Percentiles rank a stretch among this genome's conserved stretches.
Conservation (phyloP, 2,888 invertebrate genomes). For the Allacma fusca region DNA sequence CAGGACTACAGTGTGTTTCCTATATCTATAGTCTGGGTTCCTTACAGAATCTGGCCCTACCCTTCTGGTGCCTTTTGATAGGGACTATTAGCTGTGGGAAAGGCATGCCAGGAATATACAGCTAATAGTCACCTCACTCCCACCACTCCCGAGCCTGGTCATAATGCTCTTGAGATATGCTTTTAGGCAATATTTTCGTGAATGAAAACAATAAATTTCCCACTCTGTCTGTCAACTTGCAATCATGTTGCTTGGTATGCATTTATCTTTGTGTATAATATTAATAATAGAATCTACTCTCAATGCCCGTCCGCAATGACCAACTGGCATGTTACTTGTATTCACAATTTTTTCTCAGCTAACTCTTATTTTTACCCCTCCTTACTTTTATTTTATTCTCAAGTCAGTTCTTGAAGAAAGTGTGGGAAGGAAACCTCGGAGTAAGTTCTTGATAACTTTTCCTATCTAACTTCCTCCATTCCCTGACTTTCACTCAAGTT, state of each 20-base stretch:
- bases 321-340: conserved; percentile 40
- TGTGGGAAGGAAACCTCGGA: too few relatives aligned
- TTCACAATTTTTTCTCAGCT: conserved; percentile 19
- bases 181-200: conserved; percentile 40
- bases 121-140: neutral
- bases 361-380: neutral
- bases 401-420: too few relatives aligned
- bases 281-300: conserved; percentile 10
- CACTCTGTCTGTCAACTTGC: conserved; percentile 36
- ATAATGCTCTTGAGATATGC: neutral
- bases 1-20: too few relatives aligned
- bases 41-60: too few relatives aligned
- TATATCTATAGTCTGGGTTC: too few relatives aligned
- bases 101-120: too few relatives aligned
- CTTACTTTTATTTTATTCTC: too few relatives aligned
- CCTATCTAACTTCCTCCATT: too few relatives aligned
- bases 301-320: conserved; percentile 19
- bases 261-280: conserved; percentile 7
- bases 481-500: too few relatives aligned
- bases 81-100: too few relatives aligned
- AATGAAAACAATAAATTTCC: conserved; percentile 48
- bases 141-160: neutral
- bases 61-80: too few relatives aligned
- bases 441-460: too few relatives aligned
- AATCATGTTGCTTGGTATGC: conserved; percentile 23